These are phyloP conservation scores for Theonella swinhoei DNA, from an alignment of 37 sponge, comb jelly and placozoan species.

Conservation along the genomic window DNA sequence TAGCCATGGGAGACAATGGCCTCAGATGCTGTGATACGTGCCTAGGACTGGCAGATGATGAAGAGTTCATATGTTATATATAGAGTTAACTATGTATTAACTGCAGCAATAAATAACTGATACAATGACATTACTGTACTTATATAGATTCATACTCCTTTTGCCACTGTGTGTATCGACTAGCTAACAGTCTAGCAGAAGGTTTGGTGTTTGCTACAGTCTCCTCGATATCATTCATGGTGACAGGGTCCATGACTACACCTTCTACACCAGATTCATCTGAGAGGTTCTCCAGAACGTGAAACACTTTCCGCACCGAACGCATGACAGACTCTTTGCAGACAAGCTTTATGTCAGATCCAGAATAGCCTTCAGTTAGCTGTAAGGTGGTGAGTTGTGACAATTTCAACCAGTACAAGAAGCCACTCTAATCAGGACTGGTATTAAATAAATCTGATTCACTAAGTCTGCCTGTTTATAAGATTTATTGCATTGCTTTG, in stretches of 20 bases:
- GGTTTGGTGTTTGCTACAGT: conserved; percentile 94
- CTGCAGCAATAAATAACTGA: too few relatives aligned
- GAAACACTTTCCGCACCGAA: conserved; percentile 89
- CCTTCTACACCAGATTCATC: conserved; percentile 30
- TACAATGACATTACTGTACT: too few relatives aligned
- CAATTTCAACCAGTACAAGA: too few relatives aligned
- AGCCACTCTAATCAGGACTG: too few relatives aligned
- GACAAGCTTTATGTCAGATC: conserved; percentile 93
- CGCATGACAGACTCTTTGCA: conserved; percentile 99
- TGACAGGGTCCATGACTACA: conserved; percentile 83
- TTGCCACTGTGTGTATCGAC: conserved; percentile 87
- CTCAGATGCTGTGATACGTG: not conserved
- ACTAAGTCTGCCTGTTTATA: too few relatives aligned
- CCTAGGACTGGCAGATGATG: not conserved
- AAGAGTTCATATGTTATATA: too few relatives aligned
- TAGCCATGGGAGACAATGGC: not conserved
- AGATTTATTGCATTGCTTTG: too few relatives aligned
- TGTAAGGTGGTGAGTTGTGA: conserved; percentile 16
- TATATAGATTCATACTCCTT: conserved; percentile 90
- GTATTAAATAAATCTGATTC: too few relatives aligned
- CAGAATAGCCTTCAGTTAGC: conserved; percentile 97
- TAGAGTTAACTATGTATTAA: too few relatives aligned
- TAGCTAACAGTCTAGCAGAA: conserved; percentile 74
- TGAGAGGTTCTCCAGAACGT: conserved; percentile 40
- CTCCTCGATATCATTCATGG: conserved; percentile 76